phyloP scores from a whole-genome alignment of 2,113 vertebrate genomes.

The Neofelis nebulosa region DNA sequence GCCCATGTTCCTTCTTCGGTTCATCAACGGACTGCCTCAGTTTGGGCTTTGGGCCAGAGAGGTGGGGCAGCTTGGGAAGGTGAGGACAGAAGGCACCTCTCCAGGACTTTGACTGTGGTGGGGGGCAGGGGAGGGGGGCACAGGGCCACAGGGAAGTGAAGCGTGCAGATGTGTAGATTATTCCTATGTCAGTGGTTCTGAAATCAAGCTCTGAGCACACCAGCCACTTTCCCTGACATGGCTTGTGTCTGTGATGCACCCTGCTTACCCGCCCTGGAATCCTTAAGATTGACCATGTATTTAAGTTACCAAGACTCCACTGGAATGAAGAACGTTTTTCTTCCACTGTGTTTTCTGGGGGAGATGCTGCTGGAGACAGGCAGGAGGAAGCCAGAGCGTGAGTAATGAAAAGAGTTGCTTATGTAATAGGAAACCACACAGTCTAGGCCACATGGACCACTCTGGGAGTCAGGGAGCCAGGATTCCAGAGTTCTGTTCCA shows the following conservation, averaged over 20 bases:
- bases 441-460: background rate
- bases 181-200: background rate
- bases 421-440: constrained; percentile 47
- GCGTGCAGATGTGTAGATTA: background rate
- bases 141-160: fast-evolving
- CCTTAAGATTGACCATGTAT: background rate
- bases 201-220: background rate
- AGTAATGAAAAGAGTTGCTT: constrained; percentile 61
- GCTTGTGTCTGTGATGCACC: background rate
- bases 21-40: background rate
- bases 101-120: background rate
- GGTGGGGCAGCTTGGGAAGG: background rate
- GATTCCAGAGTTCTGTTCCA: background rate
- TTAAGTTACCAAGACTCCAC: background rate
- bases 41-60: background rate
- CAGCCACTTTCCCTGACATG: background rate
- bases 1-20: background rate
- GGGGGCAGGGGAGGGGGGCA: background rate
- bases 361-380: constrained; percentile 51
- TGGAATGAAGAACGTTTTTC: background rate
- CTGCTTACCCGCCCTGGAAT: background rate
- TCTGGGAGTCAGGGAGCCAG: background rate
- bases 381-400: constrained; percentile 40
- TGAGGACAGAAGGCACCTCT: background rate
- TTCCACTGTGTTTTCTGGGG: constrained; percentile 20